Evolutionary conservation across 2,113 vertebrate species (phyloP).

Genomic region (Gyps fulvus): DNA sequence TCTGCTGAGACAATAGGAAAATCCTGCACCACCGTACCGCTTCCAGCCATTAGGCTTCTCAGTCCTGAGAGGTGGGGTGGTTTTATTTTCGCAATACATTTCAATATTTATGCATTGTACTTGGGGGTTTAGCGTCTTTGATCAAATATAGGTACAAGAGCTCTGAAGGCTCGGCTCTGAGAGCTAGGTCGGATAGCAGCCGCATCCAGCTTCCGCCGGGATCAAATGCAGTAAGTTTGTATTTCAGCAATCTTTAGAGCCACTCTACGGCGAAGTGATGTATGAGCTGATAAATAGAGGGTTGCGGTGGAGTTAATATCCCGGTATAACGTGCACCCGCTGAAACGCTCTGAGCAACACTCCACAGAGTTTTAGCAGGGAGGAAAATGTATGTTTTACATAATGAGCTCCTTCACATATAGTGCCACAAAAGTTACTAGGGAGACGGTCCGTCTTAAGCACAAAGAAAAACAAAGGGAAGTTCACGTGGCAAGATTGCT

Average conservation of each 20-base stretch:
- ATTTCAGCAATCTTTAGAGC: slow-evolving; percentile 30
- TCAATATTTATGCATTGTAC: background rate
- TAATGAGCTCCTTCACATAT: background rate
- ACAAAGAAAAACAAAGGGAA: slow-evolving; percentile 39
- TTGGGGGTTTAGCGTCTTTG: background rate
- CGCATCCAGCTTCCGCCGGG: background rate
- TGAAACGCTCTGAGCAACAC: background rate
- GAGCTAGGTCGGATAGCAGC: background rate
- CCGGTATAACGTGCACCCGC: background rate
- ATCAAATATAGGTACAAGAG: background rate
- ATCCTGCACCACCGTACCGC: background rate
- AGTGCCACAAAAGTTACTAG: slow-evolving; percentile 56
- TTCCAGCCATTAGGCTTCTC: slow-evolving; percentile 33
- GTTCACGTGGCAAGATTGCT: slow-evolving; percentile 2
- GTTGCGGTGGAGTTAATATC: background rate
- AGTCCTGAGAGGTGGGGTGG: background rate
- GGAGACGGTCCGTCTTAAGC: slow-evolving; percentile 17
- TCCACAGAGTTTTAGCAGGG: background rate
- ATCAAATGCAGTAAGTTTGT: slow-evolving; percentile 28
- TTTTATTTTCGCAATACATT: background rate
- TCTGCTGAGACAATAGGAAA: slow-evolving; percentile 71
- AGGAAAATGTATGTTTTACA: slow-evolving; percentile 1
- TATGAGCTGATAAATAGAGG: background rate
- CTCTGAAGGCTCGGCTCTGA: background rate
- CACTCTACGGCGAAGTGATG: background rate